Conservation (phyloP, 2,888 invertebrate genomes). For the Parnassius apollo region DNA sequence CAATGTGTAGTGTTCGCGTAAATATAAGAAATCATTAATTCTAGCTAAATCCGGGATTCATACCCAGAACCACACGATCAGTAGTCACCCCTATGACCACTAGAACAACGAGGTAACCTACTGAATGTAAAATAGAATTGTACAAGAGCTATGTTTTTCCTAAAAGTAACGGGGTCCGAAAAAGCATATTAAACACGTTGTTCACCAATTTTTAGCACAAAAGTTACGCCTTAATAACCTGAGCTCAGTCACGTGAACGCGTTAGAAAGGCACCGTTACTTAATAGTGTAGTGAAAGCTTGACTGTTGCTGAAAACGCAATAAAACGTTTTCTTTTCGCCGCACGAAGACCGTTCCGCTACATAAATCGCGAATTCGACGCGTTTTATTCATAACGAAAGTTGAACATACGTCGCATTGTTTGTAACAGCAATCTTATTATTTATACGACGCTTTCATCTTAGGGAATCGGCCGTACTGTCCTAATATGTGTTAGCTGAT, state of each 20-base stretch:
- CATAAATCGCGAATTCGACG: constrained; percentile 34
- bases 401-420: background rate
- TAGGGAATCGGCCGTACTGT: too few species aligned
- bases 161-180: background rate
- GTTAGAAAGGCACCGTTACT: constrained; percentile 30
- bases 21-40: too few species aligned
- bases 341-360: constrained; percentile 56
- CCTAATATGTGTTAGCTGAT: too few species aligned
- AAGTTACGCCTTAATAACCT: constrained; percentile 11
- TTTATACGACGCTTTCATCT: too few species aligned
- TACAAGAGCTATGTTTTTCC: background rate
- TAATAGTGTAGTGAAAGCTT: constrained; percentile 51
- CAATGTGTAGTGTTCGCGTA: too few species aligned
- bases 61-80: too few species aligned
- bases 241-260: constrained; percentile 21
- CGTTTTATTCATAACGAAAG: constrained; percentile 9
- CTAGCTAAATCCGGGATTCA: too few species aligned
- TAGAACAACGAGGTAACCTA: too few species aligned
- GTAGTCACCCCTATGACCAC: too few species aligned
- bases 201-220: constrained; percentile 9
- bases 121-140: too few species aligned
- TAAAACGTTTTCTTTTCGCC: constrained; percentile 49
- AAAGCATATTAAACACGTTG: background rate
- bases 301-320: constrained; percentile 39
- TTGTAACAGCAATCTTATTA: too few species aligned